Base-by-base conservation (phyloP, 2,888 invertebrate genomes). In the Macaria liturata region DNA sequence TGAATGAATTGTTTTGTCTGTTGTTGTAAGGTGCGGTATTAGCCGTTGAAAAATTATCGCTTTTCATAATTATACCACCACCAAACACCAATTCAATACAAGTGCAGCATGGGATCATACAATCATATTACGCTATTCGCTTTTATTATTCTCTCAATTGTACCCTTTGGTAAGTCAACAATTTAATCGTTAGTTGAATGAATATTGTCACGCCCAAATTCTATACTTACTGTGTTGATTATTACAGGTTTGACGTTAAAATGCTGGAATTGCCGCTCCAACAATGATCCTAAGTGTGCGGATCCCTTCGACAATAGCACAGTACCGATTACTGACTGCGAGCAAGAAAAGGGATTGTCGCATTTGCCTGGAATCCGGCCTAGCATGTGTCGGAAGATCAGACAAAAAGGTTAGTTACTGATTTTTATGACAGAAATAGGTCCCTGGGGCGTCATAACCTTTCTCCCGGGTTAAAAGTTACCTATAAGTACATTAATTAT, bases 281-380 rank as follows among this genome's bases (percentile, higher is more conserved):
- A 96, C 75, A 95, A 94, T 56, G 98, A 98, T 85, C 96, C 97
- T 0, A 96, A 97, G 88, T 98, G 98, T 78, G 95, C 95, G 0
- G 98, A 98, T 89, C 98, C 98, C 0, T 98, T 98, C 75, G 98
- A 98, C 81, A 98, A 98, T 77, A 94, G 94, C 37, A 96, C 97
- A 0, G 94, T 97, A 59, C 96, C 97, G 0, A 97, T 97, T 50
- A 95, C 95, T 0, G 97, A 98, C 78, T 97, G 97, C 70, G 93
- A 88, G 51, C 94, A 95, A 74, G 93, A 92, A 59, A 86, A 81
- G 9, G 93, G 93, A 5, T 81, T 96, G 39, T 78, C 91, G 0
- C 95, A 96, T 82, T 88, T 96, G 57, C 94, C 94, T 1, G 95
- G 94, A 30, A 91, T 95, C 0, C 91, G 92, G 46, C 94, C 98